Base-by-base conservation (phyloP, 2,888 invertebrate species). In the Luperina testacea region DNA sequence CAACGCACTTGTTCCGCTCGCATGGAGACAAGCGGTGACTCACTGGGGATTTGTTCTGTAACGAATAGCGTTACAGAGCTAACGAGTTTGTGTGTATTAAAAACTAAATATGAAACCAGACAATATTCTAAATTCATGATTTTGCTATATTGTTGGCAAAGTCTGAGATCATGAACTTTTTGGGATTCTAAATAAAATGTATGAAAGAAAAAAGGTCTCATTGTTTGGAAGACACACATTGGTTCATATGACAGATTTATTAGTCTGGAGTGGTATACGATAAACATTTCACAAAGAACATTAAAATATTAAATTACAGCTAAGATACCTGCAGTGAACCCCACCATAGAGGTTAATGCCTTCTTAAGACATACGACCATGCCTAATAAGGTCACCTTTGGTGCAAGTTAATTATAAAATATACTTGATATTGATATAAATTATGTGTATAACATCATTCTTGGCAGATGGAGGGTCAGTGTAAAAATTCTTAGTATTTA, bases 1-100 rank as follows among this genome's bases (percentile, higher is more conserved):
- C 83, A 84, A 87, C 87, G 88, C 86, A 80, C 85, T 84, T 90
- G 91, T 92, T 91, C 88, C 90, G 91, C 89, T 90, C 90, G 86
- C 90, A 85, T 88, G 88, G 83, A 71, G 83, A 68, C 78, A 72
- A 67, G 75, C 85, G 75, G 85, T 93, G 92, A 93, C 90, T 93
- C 92, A 93, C 82, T 85, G 67, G 48, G 42, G 72, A 79, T 75
- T 77, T 83, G 80, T 82, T 81, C 82, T 80, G 76, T 77, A 80
- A 74, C 75, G 76, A 82, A 81, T 77, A 65, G 61, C 64, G 77
- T 83, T 82, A 42, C 69, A 63, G 24, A 73, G 38, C 45, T 73
- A 80, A 78, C 65, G 13, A 80, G 65, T 74, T 74, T 64, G 13
- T 77, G 38, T 69, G 32, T 74, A 71, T 68, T 63, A 75, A 67